A percentile compares a stretch with the other conserved stretches of the same genome.
phyloP scores from a whole-genome alignment of 2,888 invertebrate species.

The Drosophila setosimentum region DNA sequence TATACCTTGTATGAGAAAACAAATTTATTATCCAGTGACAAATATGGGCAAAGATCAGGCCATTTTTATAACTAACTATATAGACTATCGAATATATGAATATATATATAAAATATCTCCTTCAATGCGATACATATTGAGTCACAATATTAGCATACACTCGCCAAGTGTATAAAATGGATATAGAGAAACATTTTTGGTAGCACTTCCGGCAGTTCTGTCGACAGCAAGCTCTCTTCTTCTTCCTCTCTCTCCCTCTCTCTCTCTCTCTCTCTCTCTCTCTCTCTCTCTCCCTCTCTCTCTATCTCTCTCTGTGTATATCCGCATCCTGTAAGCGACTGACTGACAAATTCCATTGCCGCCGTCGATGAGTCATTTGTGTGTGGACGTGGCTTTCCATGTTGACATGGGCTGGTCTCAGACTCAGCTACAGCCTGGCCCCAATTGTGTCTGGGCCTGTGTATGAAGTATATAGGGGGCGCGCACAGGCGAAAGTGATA shows the following conservation, averaged over 20 bases:
- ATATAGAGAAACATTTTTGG: background rate
- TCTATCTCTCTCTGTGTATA: background rate
- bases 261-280: background rate
- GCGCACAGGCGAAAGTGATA: conserved; percentile 64
- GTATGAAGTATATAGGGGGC: conserved; percentile 31
- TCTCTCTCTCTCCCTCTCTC: rapidly evolving
- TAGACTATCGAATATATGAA: background rate
- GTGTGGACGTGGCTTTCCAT: conserved; percentile 43
- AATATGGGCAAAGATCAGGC: background rate
- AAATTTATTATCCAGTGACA: background rate
- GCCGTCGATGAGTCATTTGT: conserved; percentile 59
- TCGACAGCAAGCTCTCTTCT: background rate
- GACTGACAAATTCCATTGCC: conserved; percentile 19
- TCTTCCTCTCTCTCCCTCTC: background rate
- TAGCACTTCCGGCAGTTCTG: background rate
- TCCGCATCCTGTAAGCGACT: conserved; percentile 35
- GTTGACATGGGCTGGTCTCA: conserved; percentile 35
- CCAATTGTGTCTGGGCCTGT: conserved; percentile 25
- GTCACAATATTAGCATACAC: background rate
- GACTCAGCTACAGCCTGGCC: conserved; percentile 2
- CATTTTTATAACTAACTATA: rapidly evolving
- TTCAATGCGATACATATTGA: background rate
- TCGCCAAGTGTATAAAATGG: background rate
- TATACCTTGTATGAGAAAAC: background rate
- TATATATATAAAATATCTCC: background rate